Evolutionary conservation across 2,888 invertebrate species (phyloP), one percentile per base, ranked within the genome.

Genomic region (Torymus aiolomorphi): DNA sequence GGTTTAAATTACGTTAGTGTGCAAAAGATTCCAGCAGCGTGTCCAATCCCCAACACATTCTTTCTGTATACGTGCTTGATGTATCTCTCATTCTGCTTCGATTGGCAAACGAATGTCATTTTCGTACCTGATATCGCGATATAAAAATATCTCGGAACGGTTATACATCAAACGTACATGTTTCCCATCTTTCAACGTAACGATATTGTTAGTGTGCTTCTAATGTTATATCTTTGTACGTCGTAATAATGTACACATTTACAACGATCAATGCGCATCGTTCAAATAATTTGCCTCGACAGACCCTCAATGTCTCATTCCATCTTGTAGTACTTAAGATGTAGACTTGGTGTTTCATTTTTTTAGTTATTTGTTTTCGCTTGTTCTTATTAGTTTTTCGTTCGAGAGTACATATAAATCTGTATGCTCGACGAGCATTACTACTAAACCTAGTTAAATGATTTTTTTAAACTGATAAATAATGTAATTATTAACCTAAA

Each of bases 231-330:
- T 24, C 42, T 12, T 63, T 16, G 42, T 56, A 63, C 57, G 52
- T 12, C 8, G 42, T 56, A 16, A 62, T 49, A 72, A 52, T 75
- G 16, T 42, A 42, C 61, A 54, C 5, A 13, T 42, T 52, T 42
- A 42, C 13, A 20, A 4, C 61, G 42, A 24, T 57, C 20, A 62
- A 57, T 57, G 51, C 56, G 62, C 18, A 49, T 18, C 56, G 14
- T n/a, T 66, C 5, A 16, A 71, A 61, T 49, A 31, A 76, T 57
- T 57, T 57, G 24, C 56, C 51, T 63, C 72, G 72, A 72, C 67
- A 81, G 67, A 78, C 71, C 72, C 75, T 75, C 42, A 61, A 66
- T 18, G 59, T 59, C 59, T 61, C 78, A 72, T 69, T 49, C 18
- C 76, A 72, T 78, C 54, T 69, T 63, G 51, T 63, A 59, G 18